Base-by-base conservation (phyloP, 1,140 invertebrate genomes). In the Dendrolimus punctatus region DNA sequence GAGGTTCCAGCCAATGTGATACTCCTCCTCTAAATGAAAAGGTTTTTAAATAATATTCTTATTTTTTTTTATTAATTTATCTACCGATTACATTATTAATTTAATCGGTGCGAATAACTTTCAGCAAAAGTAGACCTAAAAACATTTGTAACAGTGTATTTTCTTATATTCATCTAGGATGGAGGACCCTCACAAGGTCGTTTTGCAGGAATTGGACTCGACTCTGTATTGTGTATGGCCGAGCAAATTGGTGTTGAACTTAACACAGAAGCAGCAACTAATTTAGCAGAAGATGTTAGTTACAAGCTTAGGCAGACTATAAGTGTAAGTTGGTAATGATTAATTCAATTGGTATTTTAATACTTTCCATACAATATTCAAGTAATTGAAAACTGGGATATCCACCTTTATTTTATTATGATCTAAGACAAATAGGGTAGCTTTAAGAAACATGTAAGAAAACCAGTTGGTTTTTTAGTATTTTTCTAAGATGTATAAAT, bases 251-350 rank as follows among this genome's bases (percentile, higher is more conserved):
- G 73, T 6, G 69, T 62, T 3, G 87, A 88, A n/a, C 59, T 88
- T 37, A 82, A 73, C 57, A 37, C 74, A 10, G 87, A 88, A 49
- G 87, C 85, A 0, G 84, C 80, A n/a, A 66, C 75, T 0, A 82
- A 80, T 45, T 70, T 88, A 9, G 87, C 87, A 47, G 87, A 88
- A 61, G 87, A 88, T 71, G 74, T 87, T 53, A 87, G 84, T 46
- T 88, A 86, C 51, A 88, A 87, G 59, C 55, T 88, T 0, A 64
- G 85, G 9, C 87, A 88, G 58, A 73, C 77, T 40, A 87, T 88
- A 58, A 76, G 73, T 75, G 87, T 88, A 64, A 73, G 81, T 77
- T 45, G 46, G 2, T 1, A 37, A 38, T 5, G 23, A 23, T 23
- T 23, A 23, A 23, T 23, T 23, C 3, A 23, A 23, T 23, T 23